Evolutionary conservation across 2,888 invertebrate genomes (phyloP), one percentile per base, ranked within the genome.

Genomic region (Beris morrisii): DNA sequence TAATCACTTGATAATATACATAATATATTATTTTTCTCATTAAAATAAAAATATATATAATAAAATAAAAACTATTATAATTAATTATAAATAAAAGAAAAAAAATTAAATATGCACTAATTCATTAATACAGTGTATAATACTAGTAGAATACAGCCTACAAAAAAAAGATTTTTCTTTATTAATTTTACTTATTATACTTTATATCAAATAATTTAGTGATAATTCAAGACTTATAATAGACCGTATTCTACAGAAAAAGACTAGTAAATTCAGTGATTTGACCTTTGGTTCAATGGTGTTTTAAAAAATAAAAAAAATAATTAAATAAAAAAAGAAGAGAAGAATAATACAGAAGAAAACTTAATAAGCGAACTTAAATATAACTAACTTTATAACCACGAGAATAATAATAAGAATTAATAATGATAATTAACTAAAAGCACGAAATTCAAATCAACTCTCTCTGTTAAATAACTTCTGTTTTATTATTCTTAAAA

Each of bases 221-320:
- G n/a, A 11, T 46, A n/a, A 13, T 46, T 46, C 46, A 46, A n/a
- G 46, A 46, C n/a, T 46, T 46, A n/a, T 46, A 11, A n/a, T 54
- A 64, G 64, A 64, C 38, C 64, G 46, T 64, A 54, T 22, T 32
- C 44, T 64, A 53, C 13, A 28, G 11, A 56, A 56, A 61, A 67
- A 48, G 67, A 67, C 67, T 67, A 67, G 67, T 58, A 52, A 67
- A 57, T 67, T 67, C 57, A 61, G 56, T 63, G 46, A 64, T 67
- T 31, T 50, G 57, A 67, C 64, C 67, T 67, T 67, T 67, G 67
- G 67, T 67, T 65, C 55, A 46, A 38, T 64, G 22, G 31, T 54
- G 15, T 43, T 65, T 45, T 52, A 50, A 58, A 54, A 59, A 61
- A 28, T 54, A 61, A 61, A 54, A 15, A 59, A 48, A 54, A 15